Evolutionary conservation across 2,113 vertebrate genomes (phyloP), one percentile per base, ranked within the genome.

Genomic region (Acrocephalus arundinaceus): DNA sequence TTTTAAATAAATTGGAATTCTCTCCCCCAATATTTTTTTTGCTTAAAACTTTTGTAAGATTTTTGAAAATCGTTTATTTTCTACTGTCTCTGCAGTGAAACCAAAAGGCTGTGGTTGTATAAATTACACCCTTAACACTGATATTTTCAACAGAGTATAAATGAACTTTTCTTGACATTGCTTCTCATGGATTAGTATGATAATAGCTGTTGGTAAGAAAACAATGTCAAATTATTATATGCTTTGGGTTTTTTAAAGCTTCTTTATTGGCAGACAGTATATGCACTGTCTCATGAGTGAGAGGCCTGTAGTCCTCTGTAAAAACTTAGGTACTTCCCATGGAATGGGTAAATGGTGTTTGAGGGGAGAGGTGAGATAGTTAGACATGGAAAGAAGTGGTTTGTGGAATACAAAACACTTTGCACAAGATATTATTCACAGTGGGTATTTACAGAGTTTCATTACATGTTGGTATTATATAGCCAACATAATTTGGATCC

Each of bases 21-120:
- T 21, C 6, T 25, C 20, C 30, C 2, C 5, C 3, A 31, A 6
- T 0, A 48, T 4, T 23, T 76, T 57, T 13, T 58, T 71, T 58
- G 5, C 10, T 21, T 30, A 11, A 62, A 75, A 28, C 13, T 33
- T 54, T 12, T 31, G 2, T 30, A 20, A 63, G 35, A 6, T 59
- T 17, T 75, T 72, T 46, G 39, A 59, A 51, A 74, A 18, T 0
- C 1, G 1, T 18, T 57, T 16, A 5, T 55, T 41, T 81, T 67
- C 20, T 33, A 12, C 20, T 6, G 24, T 30, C 23, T 58, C 0
- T 19, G 5, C 3, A 1, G 10, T 43, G 11, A 79, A 83, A 25
- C 55, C n/a, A 58, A 70, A 74, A 31, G 10, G 8, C 51, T 0
- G 0, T 4, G 3, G 7, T 21, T 62, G 21, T 25, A 13, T 58